phyloP scores from a whole-genome alignment of 2,797 vertebrate species.

The Lateolabrax maculatus region DNA sequence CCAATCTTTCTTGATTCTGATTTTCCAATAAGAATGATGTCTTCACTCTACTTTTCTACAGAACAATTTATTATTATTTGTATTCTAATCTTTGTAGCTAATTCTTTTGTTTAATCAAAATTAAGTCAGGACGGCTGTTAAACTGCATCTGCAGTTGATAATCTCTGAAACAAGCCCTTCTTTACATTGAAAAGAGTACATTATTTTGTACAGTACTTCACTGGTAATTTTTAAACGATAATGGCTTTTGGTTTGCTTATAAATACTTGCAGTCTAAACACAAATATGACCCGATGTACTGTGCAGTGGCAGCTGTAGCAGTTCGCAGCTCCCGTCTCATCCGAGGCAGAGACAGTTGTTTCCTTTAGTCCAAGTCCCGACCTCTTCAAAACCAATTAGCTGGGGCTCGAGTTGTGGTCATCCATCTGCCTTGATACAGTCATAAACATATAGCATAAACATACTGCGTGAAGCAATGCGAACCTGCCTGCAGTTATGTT shows the following conservation, averaged over 20 bases:
- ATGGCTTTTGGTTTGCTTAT: constrained; percentile 80
- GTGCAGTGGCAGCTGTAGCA: constrained; percentile 69
- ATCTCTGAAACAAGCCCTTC: constrained; percentile 11
- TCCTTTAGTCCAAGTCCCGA: constrained; percentile 65
- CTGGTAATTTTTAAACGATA: constrained; percentile 68
- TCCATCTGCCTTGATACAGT: constrained; percentile 71
- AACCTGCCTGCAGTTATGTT: constrained; percentile 39
- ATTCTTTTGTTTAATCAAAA: background rate
- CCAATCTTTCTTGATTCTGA: constrained; percentile 12
- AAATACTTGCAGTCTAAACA: constrained; percentile 79
- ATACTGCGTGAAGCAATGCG: constrained; percentile 43
- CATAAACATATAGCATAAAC: constrained; percentile 81
- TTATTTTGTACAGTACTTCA: constrained; percentile 42
- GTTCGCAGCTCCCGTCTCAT: constrained; percentile 53
- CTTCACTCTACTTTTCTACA: background rate
- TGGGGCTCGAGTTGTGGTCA: constrained; percentile 53
- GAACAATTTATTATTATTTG: background rate
- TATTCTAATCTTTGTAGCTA: constrained; percentile 1
- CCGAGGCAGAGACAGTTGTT: constrained; percentile 67
- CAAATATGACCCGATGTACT: constrained; percentile 69
- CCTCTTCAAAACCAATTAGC: constrained; percentile 84
- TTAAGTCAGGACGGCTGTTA: background rate
- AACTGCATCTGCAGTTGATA: background rate
- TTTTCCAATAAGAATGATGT: constrained; percentile 7
- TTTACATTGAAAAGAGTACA: constrained; percentile 33